Conservation (phyloP, 2,797 vertebrate species). For the Hyperoplus immaculatus region DNA sequence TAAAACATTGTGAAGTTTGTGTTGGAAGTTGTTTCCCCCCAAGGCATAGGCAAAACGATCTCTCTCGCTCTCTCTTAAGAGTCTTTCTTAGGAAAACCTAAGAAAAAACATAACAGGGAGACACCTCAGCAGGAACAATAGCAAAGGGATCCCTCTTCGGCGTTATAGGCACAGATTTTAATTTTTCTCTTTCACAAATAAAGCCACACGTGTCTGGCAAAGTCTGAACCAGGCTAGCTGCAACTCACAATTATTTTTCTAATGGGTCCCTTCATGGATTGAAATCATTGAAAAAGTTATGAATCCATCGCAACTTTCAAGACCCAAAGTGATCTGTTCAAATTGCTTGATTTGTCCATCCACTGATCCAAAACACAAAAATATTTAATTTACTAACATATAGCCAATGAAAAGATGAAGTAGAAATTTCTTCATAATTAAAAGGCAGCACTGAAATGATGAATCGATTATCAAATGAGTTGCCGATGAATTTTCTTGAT, state of each 20-base stretch:
- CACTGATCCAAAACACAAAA: neutral
- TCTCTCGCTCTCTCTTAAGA: neutral
- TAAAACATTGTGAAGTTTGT: slow-evolving; percentile 4
- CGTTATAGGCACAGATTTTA: neutral
- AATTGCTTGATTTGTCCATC: neutral
- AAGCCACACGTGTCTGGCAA: neutral
- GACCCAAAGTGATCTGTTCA: slow-evolving; percentile 2
- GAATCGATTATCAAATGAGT: neutral
- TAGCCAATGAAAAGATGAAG: neutral
- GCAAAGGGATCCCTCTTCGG: neutral
- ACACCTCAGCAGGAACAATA: neutral
- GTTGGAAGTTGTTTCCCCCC: neutral
- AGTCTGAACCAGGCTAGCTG: neutral
- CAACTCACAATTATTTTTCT: neutral
- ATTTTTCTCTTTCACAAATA: neutral
- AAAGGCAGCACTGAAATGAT: neutral
- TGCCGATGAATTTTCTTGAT: neutral
- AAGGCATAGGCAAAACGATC: neutral
- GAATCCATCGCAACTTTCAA: neutral
- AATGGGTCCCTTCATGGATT: neutral
- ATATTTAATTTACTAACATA: neutral
- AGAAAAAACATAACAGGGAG: neutral
- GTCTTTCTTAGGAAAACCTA: neutral
- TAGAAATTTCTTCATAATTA: neutral
- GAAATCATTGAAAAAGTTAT: neutral